These are phyloP conservation scores for Pissodes strobi DNA, from an alignment of 1,140 invertebrate species.

Conservation along the genomic window DNA sequence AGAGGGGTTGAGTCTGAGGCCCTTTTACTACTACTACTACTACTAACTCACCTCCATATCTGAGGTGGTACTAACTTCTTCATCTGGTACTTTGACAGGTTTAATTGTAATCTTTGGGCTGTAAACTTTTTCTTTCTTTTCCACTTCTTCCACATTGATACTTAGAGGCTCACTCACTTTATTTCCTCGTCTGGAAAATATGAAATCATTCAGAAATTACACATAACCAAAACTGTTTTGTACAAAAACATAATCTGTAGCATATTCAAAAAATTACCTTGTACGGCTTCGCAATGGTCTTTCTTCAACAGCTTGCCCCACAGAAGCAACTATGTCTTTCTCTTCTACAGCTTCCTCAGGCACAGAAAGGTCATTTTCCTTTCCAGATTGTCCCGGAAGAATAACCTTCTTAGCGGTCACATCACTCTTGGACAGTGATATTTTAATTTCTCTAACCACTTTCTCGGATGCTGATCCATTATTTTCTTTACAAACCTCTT, in stretches of 20 bases:
- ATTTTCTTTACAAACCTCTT: background rate
- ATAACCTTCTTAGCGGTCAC: too few species aligned
- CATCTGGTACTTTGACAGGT: conserved; percentile 44
- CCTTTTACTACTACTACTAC: too few species aligned
- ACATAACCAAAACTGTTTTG: background rate
- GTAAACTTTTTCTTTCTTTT: conserved; percentile 41
- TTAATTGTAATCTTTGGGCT: conserved; percentile 54
- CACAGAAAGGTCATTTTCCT: background rate
- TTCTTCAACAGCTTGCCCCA: conserved; percentile 12
- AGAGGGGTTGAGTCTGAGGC: too few species aligned
- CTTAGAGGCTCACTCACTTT: conserved; percentile 35
- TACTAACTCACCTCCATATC: conserved; percentile 33
- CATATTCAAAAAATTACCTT: too few species aligned
- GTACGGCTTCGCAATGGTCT: conserved; percentile 9
- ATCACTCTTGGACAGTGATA: too few species aligned
- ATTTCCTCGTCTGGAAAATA: conserved; percentile 6
- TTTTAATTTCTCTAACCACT: too few species aligned
- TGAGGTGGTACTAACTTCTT: conserved; percentile 39
- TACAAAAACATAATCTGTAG: too few species aligned
- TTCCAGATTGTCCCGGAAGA: too few species aligned
- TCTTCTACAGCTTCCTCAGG: background rate
- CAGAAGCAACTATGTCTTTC: background rate
- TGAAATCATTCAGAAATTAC: background rate
- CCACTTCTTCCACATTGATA: conserved; percentile 40
- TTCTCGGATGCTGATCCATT: background rate